Evolutionary conservation across 2,113 vertebrate species (phyloP).

Genomic region (Isichthys henryi): DNA sequence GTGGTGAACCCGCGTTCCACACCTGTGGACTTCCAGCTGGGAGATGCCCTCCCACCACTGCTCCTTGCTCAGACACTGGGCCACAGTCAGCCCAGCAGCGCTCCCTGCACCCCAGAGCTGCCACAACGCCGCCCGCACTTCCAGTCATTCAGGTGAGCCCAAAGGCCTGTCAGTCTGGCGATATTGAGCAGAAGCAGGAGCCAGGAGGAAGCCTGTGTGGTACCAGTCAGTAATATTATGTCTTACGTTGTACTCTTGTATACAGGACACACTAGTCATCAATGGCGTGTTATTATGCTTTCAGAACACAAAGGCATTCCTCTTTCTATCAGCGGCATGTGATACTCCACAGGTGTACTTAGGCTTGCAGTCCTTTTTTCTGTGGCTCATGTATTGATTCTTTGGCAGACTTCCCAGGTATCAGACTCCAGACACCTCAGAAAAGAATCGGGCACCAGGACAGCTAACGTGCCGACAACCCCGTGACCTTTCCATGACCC

Average conservation of each 20-base stretch:
- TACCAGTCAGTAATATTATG: neutral
- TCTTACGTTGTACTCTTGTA: neutral
- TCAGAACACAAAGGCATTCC: neutral
- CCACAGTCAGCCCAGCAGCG: constrained; percentile 60
- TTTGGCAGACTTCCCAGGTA: constrained; percentile 55
- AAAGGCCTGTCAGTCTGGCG: neutral
- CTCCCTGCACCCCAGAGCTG: constrained; percentile 73
- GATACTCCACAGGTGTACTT: neutral
- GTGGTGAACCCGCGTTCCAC: constrained; percentile 43
- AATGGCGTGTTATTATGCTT: neutral
- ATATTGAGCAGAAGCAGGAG: neutral
- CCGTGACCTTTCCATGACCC: constrained; percentile 58
- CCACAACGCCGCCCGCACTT: constrained; percentile 64
- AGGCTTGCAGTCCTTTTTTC: neutral
- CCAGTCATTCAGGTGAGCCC: constrained; percentile 68
- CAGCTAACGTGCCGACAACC: constrained; percentile 57
- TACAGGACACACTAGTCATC: neutral
- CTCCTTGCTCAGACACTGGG: constrained; percentile 52
- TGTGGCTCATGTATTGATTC: constrained; percentile 8
- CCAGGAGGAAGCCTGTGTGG: neutral
- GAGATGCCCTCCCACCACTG: constrained; percentile 50
- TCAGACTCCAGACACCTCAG: constrained; percentile 45
- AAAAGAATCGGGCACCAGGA: constrained; percentile 51
- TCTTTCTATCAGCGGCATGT: neutral
- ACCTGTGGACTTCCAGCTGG: constrained; percentile 38